Evolutionary conservation across 2,888 invertebrate species (phyloP), one percentile per base, ranked within the genome.

Genomic region (Malacosoma neustria): DNA sequence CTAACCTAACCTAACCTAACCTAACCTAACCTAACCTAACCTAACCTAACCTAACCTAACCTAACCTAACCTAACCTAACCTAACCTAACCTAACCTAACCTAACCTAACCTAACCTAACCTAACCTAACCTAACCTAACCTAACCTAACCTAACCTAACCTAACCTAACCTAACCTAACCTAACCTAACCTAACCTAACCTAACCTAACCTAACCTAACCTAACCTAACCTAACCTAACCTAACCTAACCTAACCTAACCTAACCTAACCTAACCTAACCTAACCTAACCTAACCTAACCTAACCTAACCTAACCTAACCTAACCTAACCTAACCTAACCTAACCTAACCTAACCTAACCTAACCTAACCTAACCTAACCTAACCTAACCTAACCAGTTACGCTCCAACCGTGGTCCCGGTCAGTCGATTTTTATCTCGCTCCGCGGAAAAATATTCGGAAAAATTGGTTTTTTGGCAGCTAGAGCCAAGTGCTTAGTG

Each of bases 341-440:
- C 44, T 38, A 44, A 48, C 42, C 43, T 34, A 48, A 45, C 51
- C 49, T 41, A 54, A 53, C 51, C 49, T 45, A 54, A 50, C 51
- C 47, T 42, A 54, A 48, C 50, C 45, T 41, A 42, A 46, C 43
- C 39, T 37, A 42, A 42, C 42, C 46, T 40, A 46, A 49, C 42
- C 47, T 40, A 47, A 48, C 50, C n/a, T n/a, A n/a, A n/a, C n/a
- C n/a, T n/a, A n/a, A n/a, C n/a, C n/a, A n/a, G n/a, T n/a, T n/a
- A n/a, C n/a, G n/a, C n/a, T n/a, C n/a, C n/a, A n/a, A n/a, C n/a
- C n/a, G n/a, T n/a, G n/a, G n/a, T n/a, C n/a, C n/a, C n/a, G n/a
- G n/a, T n/a, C n/a, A n/a, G n/a, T n/a, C n/a, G n/a, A n/a, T n/a
- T n/a, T n/a, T n/a, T n/a, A n/a, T n/a, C n/a, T n/a, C n/a, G n/a